phyloP scores from a whole-genome alignment of 2,888 invertebrate species.

The Folsomia candida region DNA sequence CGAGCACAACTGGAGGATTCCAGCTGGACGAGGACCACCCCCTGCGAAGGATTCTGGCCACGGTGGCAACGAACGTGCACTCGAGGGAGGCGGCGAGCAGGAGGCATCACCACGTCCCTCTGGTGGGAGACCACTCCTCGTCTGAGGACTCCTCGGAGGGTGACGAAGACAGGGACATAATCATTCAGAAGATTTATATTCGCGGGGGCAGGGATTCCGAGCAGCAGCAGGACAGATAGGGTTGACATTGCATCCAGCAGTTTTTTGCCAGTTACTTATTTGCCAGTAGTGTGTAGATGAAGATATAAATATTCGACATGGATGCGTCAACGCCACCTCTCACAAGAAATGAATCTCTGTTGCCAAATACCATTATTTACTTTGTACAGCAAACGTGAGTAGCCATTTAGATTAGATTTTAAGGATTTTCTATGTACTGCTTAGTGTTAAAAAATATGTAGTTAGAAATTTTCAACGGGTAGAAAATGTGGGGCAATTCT shows the following conservation, averaged over 20 bases:
- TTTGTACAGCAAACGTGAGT: too few species aligned
- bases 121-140: too few species aligned
- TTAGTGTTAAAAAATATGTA: too few species aligned
- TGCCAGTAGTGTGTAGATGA: too few species aligned
- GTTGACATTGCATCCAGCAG: too few species aligned
- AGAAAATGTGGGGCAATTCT: too few species aligned
- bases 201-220: conserved; percentile 17
- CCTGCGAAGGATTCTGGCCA: conserved; percentile 40
- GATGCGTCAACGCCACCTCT: background rate
- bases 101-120: background rate
- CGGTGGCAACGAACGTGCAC: background rate
- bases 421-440: background rate
- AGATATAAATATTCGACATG: too few species aligned
- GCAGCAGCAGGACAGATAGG: conserved; percentile 2
- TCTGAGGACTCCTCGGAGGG: background rate
- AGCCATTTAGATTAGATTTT: background rate
- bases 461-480: too few species aligned
- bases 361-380: background rate
- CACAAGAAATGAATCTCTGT: background rate
- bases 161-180: conserved; percentile 36
- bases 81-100: background rate
- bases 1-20: conserved; percentile 26
- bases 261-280: too few species aligned
- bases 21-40: conserved; percentile 46
- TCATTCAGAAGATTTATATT: conserved; percentile 46